phyloP scores from a whole-genome alignment of 2,797 vertebrate genomes.

The Esox masquinongy region DNA sequence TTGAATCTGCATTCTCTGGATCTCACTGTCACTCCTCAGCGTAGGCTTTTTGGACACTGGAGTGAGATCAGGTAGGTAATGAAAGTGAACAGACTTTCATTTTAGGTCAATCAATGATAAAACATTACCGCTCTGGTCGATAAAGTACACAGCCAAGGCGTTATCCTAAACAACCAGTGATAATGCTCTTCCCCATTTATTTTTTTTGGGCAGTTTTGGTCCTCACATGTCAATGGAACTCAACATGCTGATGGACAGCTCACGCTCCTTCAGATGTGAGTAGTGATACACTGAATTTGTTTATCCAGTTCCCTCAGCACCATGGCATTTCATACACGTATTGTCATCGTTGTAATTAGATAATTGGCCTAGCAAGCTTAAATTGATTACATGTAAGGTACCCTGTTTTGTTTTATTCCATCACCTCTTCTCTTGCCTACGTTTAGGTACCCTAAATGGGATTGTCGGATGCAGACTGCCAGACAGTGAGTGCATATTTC shows the following conservation, averaged over 20 bases:
- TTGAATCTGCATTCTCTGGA: neutral
- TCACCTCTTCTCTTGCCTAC: neutral
- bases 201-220: constrained; percentile 53
- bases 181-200: constrained; percentile 2
- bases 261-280: constrained; percentile 67
- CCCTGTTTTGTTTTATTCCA: neutral
- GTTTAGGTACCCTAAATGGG: constrained; percentile 72
- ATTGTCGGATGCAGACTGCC: constrained; percentile 63
- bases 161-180: neutral
- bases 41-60: neutral
- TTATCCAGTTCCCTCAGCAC: neutral
- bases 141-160: neutral
- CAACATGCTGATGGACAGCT: constrained; percentile 74
- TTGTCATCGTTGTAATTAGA: neutral
- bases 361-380: neutral
- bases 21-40: neutral
- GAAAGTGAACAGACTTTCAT: neutral
- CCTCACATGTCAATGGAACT: constrained; percentile 59
- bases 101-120: constrained; percentile 11
- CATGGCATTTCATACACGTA: neutral
- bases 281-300: constrained; percentile 3
- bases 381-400: neutral
- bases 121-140: neutral
- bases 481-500: constrained; percentile 55
- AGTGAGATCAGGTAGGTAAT: constrained; percentile 10